Conservation (phyloP, 2,888 invertebrate species). For the Drosophila meridionalis region DNA sequence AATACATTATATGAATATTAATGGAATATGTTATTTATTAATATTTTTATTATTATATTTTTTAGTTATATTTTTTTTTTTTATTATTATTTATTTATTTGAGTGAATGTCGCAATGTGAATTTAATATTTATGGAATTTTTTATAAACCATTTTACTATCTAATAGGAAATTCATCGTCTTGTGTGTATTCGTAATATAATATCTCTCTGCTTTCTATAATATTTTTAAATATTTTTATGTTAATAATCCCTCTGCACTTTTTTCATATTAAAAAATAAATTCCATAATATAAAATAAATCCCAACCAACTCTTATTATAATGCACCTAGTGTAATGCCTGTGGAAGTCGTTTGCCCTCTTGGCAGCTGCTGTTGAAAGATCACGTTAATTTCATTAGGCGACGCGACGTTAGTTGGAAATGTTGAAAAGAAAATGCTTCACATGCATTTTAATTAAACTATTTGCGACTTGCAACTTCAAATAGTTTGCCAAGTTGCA, state of each 20-base stretch:
- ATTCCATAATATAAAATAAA: not conserved
- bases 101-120: too few species aligned
- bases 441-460: slow-evolving; percentile 71
- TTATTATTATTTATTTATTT: too few species aligned
- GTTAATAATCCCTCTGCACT: not conserved
- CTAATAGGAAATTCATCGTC: too few species aligned
- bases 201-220: too few species aligned
- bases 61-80: too few species aligned
- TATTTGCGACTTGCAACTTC: slow-evolving; percentile 63
- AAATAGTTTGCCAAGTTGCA: slow-evolving; percentile 56
- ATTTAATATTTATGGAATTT: too few species aligned
- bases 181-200: too few species aligned
- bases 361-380: slow-evolving; percentile 26
- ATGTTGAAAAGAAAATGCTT: slow-evolving; percentile 46
- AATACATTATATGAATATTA: too few species aligned
- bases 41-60: too few species aligned
- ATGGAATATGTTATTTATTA: too few species aligned
- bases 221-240: too few species aligned
- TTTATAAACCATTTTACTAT: too few species aligned
- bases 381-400: slow-evolving; percentile 61
- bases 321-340: slow-evolving; percentile 13
- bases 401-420: slow-evolving; percentile 31
- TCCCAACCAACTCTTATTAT: not conserved
- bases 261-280: not conserved
- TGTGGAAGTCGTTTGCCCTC: not conserved